These are phyloP conservation scores for Lathamus discolor DNA, from an alignment of 2,113 vertebrate genomes.

Conservation along the genomic window DNA sequence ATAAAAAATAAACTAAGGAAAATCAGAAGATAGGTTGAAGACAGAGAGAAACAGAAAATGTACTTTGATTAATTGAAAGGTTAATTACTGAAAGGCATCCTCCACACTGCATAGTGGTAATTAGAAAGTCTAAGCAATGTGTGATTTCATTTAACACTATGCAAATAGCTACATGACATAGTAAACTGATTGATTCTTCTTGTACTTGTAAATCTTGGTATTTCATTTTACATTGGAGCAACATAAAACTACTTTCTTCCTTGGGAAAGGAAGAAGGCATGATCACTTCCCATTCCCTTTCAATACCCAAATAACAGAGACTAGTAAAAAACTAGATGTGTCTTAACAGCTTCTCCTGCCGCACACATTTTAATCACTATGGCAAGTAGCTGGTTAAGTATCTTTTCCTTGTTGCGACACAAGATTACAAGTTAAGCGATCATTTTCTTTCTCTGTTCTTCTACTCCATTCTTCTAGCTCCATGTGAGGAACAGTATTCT, in stretches of 20 bases:
- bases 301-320: background rate
- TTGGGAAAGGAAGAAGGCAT: background rate
- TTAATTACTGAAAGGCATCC: conserved; percentile 29
- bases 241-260: background rate
- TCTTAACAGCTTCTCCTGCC: background rate
- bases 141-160: conserved; percentile 1
- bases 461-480: background rate
- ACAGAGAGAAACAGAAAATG: background rate
- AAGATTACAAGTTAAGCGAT: background rate
- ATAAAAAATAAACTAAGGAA: background rate
- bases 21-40: background rate
- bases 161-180: background rate
- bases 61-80: conserved; percentile 27
- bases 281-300: background rate
- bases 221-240: background rate
- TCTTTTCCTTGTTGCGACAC: background rate
- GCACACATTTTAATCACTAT: background rate
- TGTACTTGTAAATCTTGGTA: background rate
- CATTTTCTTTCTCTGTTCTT: background rate
- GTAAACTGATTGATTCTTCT: background rate
- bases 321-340: background rate
- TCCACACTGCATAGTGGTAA: background rate
- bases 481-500: background rate
- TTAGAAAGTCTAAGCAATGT: background rate
- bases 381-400: background rate